Percentiles rank a stretch among this genome's conserved stretches.
Evolutionary conservation across 2,797 vertebrate species (phyloP).

Genomic region (Rhynchonycteris naso): DNA sequence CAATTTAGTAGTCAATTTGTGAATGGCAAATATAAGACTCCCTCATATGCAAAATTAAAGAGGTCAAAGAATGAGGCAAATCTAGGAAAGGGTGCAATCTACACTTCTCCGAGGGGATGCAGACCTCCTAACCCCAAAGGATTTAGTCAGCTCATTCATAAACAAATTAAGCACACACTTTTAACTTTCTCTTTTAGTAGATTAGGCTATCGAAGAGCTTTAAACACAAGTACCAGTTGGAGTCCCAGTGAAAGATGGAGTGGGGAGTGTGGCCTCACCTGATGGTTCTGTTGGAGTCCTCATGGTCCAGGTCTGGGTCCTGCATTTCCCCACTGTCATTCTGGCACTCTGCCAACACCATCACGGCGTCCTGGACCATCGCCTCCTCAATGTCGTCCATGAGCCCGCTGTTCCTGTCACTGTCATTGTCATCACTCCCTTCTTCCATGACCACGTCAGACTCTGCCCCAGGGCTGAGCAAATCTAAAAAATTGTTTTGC

Average conservation of each 20-base stretch:
- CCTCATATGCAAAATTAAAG: not conserved
- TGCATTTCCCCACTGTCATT: constrained; percentile 91
- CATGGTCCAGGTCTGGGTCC: constrained; percentile 91
- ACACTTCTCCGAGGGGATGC: not conserved
- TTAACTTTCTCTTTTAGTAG: not conserved
- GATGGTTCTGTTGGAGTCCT: constrained; percentile 95
- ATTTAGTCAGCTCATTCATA: not conserved
- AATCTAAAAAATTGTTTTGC: constrained; percentile 87
- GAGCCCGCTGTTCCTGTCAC: constrained; percentile 90
- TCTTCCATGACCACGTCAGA: constrained; percentile 94
- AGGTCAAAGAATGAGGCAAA: not conserved
- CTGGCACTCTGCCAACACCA: constrained; percentile 88
- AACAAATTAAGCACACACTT: not conserved
- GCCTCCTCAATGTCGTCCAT: constrained; percentile 96
- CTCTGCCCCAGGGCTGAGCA: constrained; percentile 96
- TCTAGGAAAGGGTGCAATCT: not conserved
- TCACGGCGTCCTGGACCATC: constrained; percentile 89
- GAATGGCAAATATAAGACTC: not conserved
- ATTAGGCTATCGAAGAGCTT: not conserved
- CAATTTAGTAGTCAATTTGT: not conserved
- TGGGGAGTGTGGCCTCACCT: constrained; percentile 86
- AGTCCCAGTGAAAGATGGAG: not conserved
- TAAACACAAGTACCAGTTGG: not conserved
- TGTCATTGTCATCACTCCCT: constrained; percentile 94
- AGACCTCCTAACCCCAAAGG: not conserved